phyloP scores from a whole-genome alignment of 2,797 vertebrate genomes.

The Enteromius trimaculatus region DNA sequence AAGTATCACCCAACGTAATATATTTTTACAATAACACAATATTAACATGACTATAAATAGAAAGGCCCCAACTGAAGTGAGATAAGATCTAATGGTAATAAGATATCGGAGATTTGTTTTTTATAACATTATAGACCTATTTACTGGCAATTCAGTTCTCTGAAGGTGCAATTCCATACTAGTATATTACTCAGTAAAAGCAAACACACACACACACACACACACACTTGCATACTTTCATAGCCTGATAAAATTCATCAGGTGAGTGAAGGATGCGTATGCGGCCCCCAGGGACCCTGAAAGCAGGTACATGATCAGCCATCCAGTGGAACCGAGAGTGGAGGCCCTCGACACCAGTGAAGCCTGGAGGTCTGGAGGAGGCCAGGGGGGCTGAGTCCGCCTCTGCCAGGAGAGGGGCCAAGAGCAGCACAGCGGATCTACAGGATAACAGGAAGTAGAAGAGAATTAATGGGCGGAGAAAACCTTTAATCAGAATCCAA shows the following conservation, averaged over 20 bases:
- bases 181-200: background rate
- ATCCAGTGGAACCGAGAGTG: slow-evolving; percentile 87
- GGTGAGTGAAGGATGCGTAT: slow-evolving; percentile 89
- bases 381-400: slow-evolving; percentile 73
- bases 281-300: slow-evolving; percentile 84
- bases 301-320: slow-evolving; percentile 89
- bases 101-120: background rate
- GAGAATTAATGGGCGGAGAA: background rate
- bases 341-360: slow-evolving; percentile 78
- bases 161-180: background rate
- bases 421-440: slow-evolving; percentile 89
- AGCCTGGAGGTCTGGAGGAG: slow-evolving; percentile 70
- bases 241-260: slow-evolving; percentile 89
- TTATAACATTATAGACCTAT: background rate
- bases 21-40: background rate
- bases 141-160: background rate
- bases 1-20: background rate
- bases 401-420: slow-evolving; percentile 88
- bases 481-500: slow-evolving; percentile 27
- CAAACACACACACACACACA: background rate
- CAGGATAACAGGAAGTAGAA: slow-evolving; percentile 4
- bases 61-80: background rate
- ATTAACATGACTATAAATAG: background rate
- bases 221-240: slow-evolving; percentile 78
- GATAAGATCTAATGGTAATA: background rate